Evolutionary conservation across 2,888 invertebrate species (phyloP).

Genomic region (Myathropa florea): DNA sequence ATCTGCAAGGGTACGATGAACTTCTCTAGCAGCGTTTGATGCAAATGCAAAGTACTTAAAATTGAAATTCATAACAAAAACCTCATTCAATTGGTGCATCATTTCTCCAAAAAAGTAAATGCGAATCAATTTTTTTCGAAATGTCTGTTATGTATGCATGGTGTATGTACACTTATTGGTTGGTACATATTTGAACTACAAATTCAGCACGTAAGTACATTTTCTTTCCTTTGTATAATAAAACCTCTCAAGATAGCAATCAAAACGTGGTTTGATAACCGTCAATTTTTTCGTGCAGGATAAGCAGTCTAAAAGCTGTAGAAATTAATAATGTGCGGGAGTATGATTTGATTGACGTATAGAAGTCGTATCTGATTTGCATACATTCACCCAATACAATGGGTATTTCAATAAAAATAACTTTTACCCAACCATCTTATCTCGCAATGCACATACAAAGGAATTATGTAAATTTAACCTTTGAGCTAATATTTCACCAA

Average conservation of each 20-base stretch:
- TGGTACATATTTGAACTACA: too few species aligned
- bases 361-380: background rate
- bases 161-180: too few species aligned
- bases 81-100: too few species aligned
- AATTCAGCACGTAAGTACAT: background rate
- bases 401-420: background rate
- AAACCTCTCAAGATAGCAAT: background rate
- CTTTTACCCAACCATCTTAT: background rate
- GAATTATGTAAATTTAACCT: background rate
- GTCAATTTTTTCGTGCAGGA: background rate
- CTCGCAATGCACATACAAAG: background rate
- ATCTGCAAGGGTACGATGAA: too few species aligned
- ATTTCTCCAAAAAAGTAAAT: too few species aligned
- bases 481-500: constrained; percentile 1
- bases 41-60: too few species aligned
- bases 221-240: background rate
- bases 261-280: background rate
- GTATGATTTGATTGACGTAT: background rate
- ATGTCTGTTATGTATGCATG: too few species aligned
- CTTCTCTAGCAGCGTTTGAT: too few species aligned
- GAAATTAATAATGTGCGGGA: background rate
- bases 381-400: background rate
- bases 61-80: too few species aligned
- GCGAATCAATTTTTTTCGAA: too few species aligned
- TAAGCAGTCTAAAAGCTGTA: background rate